Base-by-base conservation (phyloP, 2,797 vertebrate genomes). In the Balearica regulorum region DNA sequence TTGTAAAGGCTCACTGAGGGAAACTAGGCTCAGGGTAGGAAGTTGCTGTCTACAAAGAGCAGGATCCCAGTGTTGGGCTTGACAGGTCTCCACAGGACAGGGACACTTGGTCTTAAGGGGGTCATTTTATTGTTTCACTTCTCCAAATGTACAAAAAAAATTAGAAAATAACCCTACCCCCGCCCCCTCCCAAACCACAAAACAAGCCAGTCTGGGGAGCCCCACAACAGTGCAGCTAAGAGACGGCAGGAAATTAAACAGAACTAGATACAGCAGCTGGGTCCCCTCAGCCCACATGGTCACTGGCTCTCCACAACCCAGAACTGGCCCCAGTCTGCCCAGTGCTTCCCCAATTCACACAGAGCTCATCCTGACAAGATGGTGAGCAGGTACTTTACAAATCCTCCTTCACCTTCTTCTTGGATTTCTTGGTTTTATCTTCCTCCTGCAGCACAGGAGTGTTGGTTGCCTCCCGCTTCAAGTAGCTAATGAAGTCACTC, bases 381-480 rank as follows among this genome's bases (percentile, higher is more conserved):
- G 85, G 82, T 20, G 2, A 89, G 60, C n/a, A 39, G 90, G 65
- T 79, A 65, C 87, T 98, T 99, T 99, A 99, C 98, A 99, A 98
- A 96, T 98, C 98, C 55, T 98, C 98, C 89, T 98, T 97, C 88
- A 89, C 97, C 98, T 99, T 99, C 98, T 98, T 98, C 98, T 99
- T 99, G 96, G 99, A 99, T 96, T 99, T 98, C 94, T 99, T 97
- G 79, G 99, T 97, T 58, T 98, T 98, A 8, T 99, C 98, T 64
- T 98, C 98, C 97, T 99, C 98, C 93, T 98, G 98, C 90, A 99
- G 94, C 79, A 99, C 95, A 6, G 99, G 97, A 5, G 99, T 96
- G 73, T 98, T 99, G 95, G 99, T 98, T 24, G 99, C 99, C 97
- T 99, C 99, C 96, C 96, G 98, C 97, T 99, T 99, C 98, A 99